These are phyloP conservation scores for Drosophila greeni DNA, from an alignment of 2,888 invertebrate genomes.

Conservation along the genomic window DNA sequence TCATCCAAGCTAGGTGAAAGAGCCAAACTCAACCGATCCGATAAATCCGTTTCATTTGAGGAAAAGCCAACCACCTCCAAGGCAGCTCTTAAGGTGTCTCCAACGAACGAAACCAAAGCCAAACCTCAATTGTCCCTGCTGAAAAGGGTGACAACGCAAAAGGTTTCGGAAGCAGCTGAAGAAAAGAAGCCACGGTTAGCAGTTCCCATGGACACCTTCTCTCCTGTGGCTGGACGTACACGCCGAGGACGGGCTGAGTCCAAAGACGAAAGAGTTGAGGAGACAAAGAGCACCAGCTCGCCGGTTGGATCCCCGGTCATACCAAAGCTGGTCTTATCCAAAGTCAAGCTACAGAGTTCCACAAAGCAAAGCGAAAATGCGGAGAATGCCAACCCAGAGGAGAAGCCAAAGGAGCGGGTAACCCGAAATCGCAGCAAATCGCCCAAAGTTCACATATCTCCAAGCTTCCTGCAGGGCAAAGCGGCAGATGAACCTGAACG, in stretches of 20 bases:
- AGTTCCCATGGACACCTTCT: not conserved
- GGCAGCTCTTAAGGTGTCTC: slow-evolving; percentile 4
- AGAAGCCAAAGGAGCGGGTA: slow-evolving; percentile 3
- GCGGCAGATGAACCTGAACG: not conserved
- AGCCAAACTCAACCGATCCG: slow-evolving; percentile 10
- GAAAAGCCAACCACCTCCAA: slow-evolving; percentile 33
- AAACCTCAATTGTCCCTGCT: slow-evolving; percentile 43
- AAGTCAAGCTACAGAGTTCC: slow-evolving; percentile 39
- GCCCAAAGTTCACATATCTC: slow-evolving; percentile 69
- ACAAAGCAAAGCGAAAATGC: slow-evolving; percentile 37
- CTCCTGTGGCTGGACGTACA: slow-evolving; percentile 65
- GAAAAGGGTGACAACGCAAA: slow-evolving; percentile 32
- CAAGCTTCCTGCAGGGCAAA: slow-evolving; percentile 60
- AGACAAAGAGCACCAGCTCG: slow-evolving; percentile 22
- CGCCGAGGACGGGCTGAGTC: slow-evolving; percentile 37
- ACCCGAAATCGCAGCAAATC: slow-evolving; percentile 67
- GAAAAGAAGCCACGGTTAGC: slow-evolving; percentile 43
- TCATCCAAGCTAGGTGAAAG: slow-evolving; percentile 6
- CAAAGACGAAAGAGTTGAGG: slow-evolving; percentile 12
- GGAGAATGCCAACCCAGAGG: slow-evolving; percentile 46
- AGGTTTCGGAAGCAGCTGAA: not conserved
- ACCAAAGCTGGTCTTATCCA: slow-evolving; percentile 65
- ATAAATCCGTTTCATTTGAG: slow-evolving; percentile 7
- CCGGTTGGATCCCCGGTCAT: slow-evolving; percentile 56
- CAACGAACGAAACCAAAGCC: not conserved